Percentiles rank a stretch among this genome's conserved stretches.
phyloP scores from a whole-genome alignment of 2,113 vertebrate species.

The Trogon surrucura region DNA sequence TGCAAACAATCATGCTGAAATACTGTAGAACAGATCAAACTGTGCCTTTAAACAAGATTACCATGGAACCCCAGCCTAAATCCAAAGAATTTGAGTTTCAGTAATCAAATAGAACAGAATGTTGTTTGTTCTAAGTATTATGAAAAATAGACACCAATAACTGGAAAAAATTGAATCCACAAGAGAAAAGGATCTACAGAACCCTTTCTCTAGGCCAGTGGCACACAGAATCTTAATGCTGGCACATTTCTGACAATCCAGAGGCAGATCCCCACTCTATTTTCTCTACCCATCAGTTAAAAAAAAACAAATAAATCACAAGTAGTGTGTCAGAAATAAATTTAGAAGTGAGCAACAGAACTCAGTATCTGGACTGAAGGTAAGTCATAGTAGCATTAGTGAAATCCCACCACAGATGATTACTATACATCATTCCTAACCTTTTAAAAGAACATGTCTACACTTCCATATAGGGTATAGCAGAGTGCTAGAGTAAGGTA shows the following conservation, averaged over 20 bases:
- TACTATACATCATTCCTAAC: not conserved
- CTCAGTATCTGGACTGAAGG: not conserved
- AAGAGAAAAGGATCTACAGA: not conserved
- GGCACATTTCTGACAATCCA: not conserved
- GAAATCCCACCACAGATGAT: not conserved
- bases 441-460: not conserved
- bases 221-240: not conserved
- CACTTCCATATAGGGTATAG: too few species aligned
- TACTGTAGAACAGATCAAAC: too few species aligned
- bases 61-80: not conserved
- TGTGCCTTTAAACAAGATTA: not conserved
- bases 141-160: not conserved
- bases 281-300: not conserved
- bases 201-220: not conserved
- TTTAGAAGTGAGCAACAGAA: not conserved
- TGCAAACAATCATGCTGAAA: not conserved
- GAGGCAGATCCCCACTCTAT: not conserved
- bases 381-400: not conserved
- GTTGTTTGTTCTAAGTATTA: not conserved
- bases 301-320: fast-evolving
- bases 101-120: not conserved
- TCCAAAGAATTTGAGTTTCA: not conserved
- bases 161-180: not conserved
- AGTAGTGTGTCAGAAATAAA: not conserved
- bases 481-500: not conserved